Conservation (phyloP, 2,797 vertebrate species). For the Chaunax sp. region DNA sequence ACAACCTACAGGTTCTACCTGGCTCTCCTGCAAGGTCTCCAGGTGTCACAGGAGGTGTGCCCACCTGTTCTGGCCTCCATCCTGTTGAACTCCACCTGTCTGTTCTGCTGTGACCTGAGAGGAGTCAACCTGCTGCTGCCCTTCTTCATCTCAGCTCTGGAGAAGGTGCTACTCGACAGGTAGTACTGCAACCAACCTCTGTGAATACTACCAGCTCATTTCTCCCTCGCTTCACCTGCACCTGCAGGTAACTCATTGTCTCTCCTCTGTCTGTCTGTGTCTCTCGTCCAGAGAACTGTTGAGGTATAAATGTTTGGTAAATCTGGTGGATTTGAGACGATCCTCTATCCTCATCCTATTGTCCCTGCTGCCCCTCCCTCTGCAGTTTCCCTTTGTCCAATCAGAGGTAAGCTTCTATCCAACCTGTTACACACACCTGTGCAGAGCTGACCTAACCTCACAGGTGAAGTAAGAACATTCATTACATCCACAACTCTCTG, state of each 20-base stretch:
- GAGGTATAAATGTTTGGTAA: constrained; percentile 91
- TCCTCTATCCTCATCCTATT: constrained; percentile 92
- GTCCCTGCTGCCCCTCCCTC: constrained; percentile 91
- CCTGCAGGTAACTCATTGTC: neutral
- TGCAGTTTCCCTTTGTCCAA: constrained; percentile 90
- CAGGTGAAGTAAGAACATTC: neutral
- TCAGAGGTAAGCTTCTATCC: constrained; percentile 83
- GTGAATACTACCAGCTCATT: too few relatives aligned
- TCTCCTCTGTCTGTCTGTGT: constrained; percentile 1
- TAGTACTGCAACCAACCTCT: constrained; percentile 53
- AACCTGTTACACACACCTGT: neutral
- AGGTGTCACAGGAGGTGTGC: constrained; percentile 89
- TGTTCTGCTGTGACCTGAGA: constrained; percentile 95
- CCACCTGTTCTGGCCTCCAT: constrained; percentile 90
- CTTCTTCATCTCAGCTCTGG: constrained; percentile 91
- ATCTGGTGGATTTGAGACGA: constrained; percentile 89
- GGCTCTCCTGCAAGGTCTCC: constrained; percentile 93
- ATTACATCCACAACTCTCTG: neutral
- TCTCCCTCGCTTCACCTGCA: neutral
- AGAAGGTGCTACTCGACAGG: constrained; percentile 94
- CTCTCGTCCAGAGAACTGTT: constrained; percentile 85
- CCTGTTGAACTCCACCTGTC: constrained; percentile 91
- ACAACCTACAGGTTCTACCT: constrained; percentile 90
- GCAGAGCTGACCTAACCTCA: neutral
- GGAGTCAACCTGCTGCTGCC: constrained; percentile 93